Percentiles rank a stretch among this genome's conserved stretches.
Conservation (phyloP, 1,140 invertebrate species). For the Cyrtorhinus lividipennis region DNA sequence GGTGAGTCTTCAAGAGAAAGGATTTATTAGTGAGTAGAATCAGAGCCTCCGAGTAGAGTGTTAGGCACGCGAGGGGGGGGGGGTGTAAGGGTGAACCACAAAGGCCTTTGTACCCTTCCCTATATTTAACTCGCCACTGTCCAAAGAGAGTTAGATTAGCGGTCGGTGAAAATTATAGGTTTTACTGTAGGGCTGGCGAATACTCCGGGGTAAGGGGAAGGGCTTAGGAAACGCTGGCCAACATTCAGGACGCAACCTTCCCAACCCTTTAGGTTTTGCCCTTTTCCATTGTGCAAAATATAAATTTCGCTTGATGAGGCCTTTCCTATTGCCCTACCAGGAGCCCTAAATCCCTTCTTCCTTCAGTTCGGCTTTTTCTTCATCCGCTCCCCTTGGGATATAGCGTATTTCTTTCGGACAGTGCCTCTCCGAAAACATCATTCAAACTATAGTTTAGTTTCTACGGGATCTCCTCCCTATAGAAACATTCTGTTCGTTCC, state of each 20-base stretch:
- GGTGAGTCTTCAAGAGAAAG: not conserved
- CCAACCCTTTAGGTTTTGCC: not conserved
- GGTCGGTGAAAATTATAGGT: conserved; percentile 9
- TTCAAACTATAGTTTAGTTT: too few relatives aligned
- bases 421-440: too few relatives aligned
- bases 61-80: too few relatives aligned
- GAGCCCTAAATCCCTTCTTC: not conserved
- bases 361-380: not conserved
- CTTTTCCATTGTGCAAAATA: conserved; percentile 7
- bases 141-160: conserved; percentile 9
- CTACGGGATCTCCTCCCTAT: too few relatives aligned
- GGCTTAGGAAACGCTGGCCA: conserved; percentile 4
- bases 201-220: too few relatives aligned
- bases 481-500: too few relatives aligned
- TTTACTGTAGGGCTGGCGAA: not conserved
- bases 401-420: not conserved
- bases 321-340: not conserved
- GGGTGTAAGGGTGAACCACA: not conserved
- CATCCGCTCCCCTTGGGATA: not conserved
- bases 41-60: too few relatives aligned
- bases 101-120: conserved; percentile 6
- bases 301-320: conserved; percentile 2
- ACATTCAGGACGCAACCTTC: conserved; percentile 1
- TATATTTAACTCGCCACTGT: conserved; percentile 9
- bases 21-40: not conserved